Base-by-base conservation (phyloP, 2,888 invertebrate species). In the Polydrusus pterygomalis region DNA sequence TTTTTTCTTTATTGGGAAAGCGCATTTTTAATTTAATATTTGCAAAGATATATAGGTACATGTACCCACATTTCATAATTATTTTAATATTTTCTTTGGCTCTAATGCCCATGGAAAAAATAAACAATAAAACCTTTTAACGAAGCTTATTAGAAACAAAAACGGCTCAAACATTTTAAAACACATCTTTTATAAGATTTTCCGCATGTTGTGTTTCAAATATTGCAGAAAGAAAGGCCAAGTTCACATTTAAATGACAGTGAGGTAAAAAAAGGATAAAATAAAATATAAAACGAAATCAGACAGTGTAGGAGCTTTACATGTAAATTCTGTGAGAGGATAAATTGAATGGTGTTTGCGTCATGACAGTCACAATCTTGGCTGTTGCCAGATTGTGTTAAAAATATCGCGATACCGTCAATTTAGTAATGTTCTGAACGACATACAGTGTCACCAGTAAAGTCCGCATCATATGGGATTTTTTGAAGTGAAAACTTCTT, bases 221-320 rank as follows among this genome's bases (percentile, higher is more conserved):
- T 49, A 54, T 34, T 18, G 49, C 70, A 60, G 70, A 70, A 70
- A 70, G 70, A 60, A 70, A 70, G 70, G 70, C 58, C 60, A 70
- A 70, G 62, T 70, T 70, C 70, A 70, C 40, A 63, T 70, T 70
- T 70, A 62, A 70, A 40, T 49, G 70, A 70, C 45, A 60, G 40
- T 34, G 15, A 70, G 60, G 62, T 63, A 62, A 62, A 63, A 70
- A 70, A 62, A 51, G 45, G 34, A 70, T 58, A 63, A 63, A 51
- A 49, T 64, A 64, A 70, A 72, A 64, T 72, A 45, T 54, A 64
- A 72, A 72, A 40, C 56, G 45, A 43, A 64, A 72, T 72, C 71
- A 72, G 67, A 67, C 67, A 67, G 71, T 65, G 71, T 72, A 65
- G 71, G 65, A 72, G 71, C 64, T 72, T 70, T 65, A 65, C 64